These are phyloP conservation scores for Siniperca undulata DNA, from an alignment of 2,797 vertebrate genomes.

Conservation along the genomic window DNA sequence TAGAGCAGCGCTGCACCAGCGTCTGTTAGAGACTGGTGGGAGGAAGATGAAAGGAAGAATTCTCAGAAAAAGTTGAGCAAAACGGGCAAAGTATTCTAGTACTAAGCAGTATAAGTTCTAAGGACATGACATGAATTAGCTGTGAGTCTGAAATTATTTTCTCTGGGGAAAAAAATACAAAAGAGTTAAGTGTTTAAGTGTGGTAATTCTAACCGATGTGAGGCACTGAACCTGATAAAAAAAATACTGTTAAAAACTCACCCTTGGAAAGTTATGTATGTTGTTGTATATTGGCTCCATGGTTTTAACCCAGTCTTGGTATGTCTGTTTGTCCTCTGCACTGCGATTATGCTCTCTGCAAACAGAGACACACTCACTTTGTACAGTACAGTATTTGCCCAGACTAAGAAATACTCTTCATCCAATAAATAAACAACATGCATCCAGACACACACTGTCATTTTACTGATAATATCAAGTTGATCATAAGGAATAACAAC, in stretches of 20 bases:
- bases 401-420: not conserved
- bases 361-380: conserved; percentile 29
- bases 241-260: conserved; percentile 48
- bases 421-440: not conserved
- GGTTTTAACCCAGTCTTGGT: conserved; percentile 76
- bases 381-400: not conserved
- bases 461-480: not conserved
- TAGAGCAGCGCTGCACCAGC: conserved; percentile 80
- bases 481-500: not conserved
- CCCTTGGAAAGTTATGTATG: conserved; percentile 70
- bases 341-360: conserved; percentile 75
- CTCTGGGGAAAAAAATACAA: conserved; percentile 55
- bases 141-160: conserved; percentile 70
- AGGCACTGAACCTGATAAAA: not conserved
- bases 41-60: conserved; percentile 23
- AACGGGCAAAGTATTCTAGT: not conserved
- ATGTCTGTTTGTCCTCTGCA: conserved; percentile 69
- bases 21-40: conserved; percentile 78
- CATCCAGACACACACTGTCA: not conserved
- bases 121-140: conserved; percentile 58
- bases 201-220: not conserved
- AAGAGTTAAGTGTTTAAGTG: not conserved
- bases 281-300: conserved; percentile 79
- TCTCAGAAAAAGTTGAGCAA: not conserved
- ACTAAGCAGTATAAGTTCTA: not conserved